Evolutionary conservation across 92 coral and sea anemone species (phyloP).

Genomic region (Umimayanthus chanpuru): DNA sequence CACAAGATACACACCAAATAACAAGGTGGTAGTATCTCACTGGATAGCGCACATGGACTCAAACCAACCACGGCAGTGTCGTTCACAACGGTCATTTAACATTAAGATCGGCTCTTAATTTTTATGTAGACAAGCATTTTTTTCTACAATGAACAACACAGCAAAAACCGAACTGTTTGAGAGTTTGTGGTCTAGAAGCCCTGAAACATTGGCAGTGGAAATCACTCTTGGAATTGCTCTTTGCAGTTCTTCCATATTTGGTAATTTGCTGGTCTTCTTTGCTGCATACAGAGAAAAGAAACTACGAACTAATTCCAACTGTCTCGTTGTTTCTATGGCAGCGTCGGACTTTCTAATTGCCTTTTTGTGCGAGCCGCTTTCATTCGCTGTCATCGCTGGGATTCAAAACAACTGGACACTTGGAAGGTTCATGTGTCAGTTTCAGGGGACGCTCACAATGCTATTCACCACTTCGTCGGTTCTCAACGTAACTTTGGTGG

Average conservation of each 20-base stretch:
- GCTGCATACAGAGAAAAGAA: slow-evolving; percentile 54
- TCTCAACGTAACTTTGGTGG: slow-evolving; percentile 69
- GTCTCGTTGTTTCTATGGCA: slow-evolving; percentile 67
- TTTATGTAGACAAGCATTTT: too few relatives aligned
- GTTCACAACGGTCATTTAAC: too few relatives aligned
- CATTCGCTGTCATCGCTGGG: slow-evolving; percentile 45
- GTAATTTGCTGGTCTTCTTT: slow-evolving; percentile 55
- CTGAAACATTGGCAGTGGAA: neutral
- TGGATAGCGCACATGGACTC: too few relatives aligned
- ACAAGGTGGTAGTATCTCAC: neutral
- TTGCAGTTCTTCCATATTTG: slow-evolving; percentile 51
- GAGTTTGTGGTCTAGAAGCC: slow-evolving; percentile 18
- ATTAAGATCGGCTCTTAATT: too few relatives aligned
- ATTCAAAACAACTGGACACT: slow-evolving; percentile 59
- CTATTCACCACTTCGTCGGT: slow-evolving; percentile 62
- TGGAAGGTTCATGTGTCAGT: slow-evolving; percentile 57
- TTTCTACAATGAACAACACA: slow-evolving; percentile 11
- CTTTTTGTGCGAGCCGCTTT: slow-evolving; percentile 63
- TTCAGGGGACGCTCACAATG: slow-evolving; percentile 65
- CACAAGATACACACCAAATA: neutral
- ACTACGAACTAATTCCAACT: slow-evolving; percentile 58
- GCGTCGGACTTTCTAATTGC: slow-evolving; percentile 67
- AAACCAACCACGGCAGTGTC: too few relatives aligned
- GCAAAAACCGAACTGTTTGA: slow-evolving; percentile 1
- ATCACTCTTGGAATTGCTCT: slow-evolving; percentile 32